phyloP scores from a whole-genome alignment of 2,888 invertebrate species.

The Flexamia atlantica region DNA sequence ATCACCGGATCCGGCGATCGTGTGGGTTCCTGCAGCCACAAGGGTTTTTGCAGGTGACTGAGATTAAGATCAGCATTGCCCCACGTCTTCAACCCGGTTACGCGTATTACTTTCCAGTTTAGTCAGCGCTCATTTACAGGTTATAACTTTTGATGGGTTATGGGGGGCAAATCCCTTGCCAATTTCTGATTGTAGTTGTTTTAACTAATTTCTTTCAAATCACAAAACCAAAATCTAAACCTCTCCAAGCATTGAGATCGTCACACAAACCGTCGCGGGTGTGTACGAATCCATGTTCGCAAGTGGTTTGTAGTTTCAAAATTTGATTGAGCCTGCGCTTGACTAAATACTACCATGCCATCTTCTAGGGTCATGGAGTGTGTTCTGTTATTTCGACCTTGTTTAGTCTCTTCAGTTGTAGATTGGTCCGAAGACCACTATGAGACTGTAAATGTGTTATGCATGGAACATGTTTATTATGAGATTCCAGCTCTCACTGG shows the following conservation, averaged over 20 bases:
- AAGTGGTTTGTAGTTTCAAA: neutral
- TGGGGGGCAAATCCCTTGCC: neutral
- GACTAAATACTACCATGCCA: neutral
- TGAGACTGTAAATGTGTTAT: neutral
- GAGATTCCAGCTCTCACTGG: neutral
- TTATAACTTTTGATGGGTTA: neutral
- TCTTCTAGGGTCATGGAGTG: constrained; percentile 4
- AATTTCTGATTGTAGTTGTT: neutral
- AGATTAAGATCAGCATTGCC: neutral
- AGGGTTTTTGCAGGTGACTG: neutral
- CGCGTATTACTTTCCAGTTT: neutral
- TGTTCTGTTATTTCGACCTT: constrained; percentile 29
- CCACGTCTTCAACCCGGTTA: constrained; percentile 2
- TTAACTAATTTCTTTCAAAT: neutral
- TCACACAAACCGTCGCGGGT: neutral
- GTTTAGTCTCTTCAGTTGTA: constrained; percentile 29
- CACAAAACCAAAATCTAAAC: neutral
- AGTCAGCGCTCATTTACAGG: neutral
- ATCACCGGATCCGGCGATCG: neutral
- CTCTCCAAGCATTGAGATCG: neutral
- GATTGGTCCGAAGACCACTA: constrained; percentile 26
- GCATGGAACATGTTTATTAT: neutral
- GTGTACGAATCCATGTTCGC: constrained; percentile 1
- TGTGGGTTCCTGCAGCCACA: neutral
- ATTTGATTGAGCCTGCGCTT: constrained; percentile 9